These are phyloP conservation scores for Temnothorax longispinosus DNA, from an alignment of 1,140 invertebrate species.

Conservation along the genomic window DNA sequence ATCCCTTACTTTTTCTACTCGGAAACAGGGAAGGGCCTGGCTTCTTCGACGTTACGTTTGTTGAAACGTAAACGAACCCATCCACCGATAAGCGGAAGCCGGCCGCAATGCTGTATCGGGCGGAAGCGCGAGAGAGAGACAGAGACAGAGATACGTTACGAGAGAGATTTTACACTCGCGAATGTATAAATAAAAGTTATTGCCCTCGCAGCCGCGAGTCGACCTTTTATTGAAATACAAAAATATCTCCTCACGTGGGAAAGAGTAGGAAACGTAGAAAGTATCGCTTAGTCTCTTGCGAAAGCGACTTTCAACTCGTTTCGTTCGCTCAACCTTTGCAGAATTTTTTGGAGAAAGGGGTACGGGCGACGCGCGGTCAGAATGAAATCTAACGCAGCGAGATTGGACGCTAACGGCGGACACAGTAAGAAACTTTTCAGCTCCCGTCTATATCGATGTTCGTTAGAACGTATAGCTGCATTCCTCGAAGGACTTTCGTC, in stretches of 20 bases:
- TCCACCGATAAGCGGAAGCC: not conserved
- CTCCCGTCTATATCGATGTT: slow-evolving; percentile 22
- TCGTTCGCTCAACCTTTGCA: not conserved
- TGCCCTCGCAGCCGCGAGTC: not conserved
- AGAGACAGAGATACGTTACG: not conserved
- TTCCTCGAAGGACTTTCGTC: slow-evolving; percentile 6
- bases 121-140: not conserved
- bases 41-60: not conserved
- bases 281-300: not conserved
- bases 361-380: not conserved
- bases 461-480: slow-evolving; percentile 13
- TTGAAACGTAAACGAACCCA: not conserved
- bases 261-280: slow-evolving; percentile 22
- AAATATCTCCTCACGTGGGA: not conserved
- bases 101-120: not conserved
- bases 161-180: not conserved
- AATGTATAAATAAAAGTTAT: slow-evolving; percentile 14
- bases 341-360: slow-evolving; percentile 12
- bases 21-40: not conserved
- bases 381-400: slow-evolving; percentile 37
- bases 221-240: slow-evolving; percentile 7
- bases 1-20: not conserved
- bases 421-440: slow-evolving; percentile 1
- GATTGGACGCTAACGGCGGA: slow-evolving; percentile 24
- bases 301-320: not conserved